phyloP scores from a whole-genome alignment of 2,113 vertebrate genomes.

The Climacteris rufus region DNA sequence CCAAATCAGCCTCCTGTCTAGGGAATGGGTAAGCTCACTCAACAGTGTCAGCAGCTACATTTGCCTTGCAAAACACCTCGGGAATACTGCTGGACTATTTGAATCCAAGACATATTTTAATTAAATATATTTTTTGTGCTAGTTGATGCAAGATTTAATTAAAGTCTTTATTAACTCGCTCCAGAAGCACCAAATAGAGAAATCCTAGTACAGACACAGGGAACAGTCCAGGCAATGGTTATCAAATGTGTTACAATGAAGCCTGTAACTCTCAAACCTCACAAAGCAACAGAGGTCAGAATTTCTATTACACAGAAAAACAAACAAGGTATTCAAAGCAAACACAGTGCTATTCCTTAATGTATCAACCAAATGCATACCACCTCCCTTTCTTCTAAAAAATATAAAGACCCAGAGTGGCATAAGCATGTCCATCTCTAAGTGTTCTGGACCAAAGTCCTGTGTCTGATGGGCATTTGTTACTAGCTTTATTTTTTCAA shows the following conservation, averaged over 20 bases:
- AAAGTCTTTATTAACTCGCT: constrained; percentile 18
- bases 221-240: not conserved
- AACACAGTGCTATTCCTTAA: not conserved
- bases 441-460: not conserved
- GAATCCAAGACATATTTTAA: constrained; percentile 40
- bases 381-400: not conserved
- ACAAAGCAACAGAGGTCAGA: not conserved
- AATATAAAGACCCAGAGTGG: not conserved
- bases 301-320: not conserved
- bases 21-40: not conserved
- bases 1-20: not conserved
- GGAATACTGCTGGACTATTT: constrained; percentile 26
- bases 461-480: not conserved
- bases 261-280: not conserved
- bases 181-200: not conserved
- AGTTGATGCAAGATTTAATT: constrained; percentile 35
- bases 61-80: constrained; percentile 17
- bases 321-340: not conserved
- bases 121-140: constrained; percentile 17
- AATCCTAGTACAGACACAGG: not conserved
- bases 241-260: not conserved
- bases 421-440: not conserved
- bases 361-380: not conserved
- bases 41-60: not conserved
- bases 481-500: not conserved